phyloP scores from a whole-genome alignment of 2,888 invertebrate species.

The Copidosoma aretas region DNA sequence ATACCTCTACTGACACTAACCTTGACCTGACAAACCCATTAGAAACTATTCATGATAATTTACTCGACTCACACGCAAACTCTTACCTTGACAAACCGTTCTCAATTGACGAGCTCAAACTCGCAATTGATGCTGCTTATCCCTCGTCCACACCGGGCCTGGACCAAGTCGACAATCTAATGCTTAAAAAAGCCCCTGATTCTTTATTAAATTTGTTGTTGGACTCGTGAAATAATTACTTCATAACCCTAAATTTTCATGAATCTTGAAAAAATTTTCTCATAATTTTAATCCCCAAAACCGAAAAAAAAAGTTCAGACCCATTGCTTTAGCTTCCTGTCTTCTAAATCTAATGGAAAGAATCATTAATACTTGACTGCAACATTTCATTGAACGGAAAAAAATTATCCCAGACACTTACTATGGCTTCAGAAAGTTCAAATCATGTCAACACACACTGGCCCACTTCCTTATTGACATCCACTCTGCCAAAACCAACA shows the following conservation, averaged over 20 bases:
- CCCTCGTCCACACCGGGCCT: conserved; percentile 3
- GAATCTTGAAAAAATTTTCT: conserved; percentile 6
- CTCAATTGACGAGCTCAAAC: not conserved
- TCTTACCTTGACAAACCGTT: not conserved
- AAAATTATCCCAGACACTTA: not conserved
- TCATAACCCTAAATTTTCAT: not conserved
- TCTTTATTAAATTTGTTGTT: not conserved
- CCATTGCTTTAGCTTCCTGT: conserved; percentile 5
- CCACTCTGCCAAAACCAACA: not conserved
- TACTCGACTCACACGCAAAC: not conserved
- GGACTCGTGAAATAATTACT: not conserved
- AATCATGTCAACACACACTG: not conserved
- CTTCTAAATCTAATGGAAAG: conserved; percentile 7
- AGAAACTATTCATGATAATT: too few relatives aligned
- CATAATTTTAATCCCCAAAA: conserved; percentile 1
- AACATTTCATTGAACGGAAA: conserved; percentile 1
- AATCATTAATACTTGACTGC: conserved; percentile 7
- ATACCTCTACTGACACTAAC: too few relatives aligned
- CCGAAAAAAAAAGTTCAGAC: not conserved
- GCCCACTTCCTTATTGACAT: not conserved
- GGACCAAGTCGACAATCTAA: conserved; percentile 7
- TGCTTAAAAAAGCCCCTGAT: not conserved
- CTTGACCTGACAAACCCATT: too few relatives aligned
- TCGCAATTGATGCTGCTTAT: not conserved
- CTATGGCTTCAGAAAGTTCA: not conserved